Percentiles rank a stretch among this genome's conserved stretches.
Conservation (phyloP, 2,888 invertebrate genomes). For the Acanthosepion esculentum region DNA sequence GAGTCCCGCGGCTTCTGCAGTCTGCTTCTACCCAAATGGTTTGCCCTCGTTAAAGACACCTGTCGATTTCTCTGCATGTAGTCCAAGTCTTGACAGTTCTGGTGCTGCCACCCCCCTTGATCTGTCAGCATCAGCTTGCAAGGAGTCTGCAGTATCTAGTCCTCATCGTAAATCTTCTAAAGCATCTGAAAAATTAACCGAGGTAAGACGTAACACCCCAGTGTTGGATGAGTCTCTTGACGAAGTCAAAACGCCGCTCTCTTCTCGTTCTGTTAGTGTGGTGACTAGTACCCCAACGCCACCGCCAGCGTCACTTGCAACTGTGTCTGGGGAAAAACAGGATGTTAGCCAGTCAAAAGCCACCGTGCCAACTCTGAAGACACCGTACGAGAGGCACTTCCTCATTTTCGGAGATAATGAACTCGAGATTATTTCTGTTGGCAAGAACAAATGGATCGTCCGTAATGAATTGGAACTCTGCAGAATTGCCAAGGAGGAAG, state of each 20-base stretch:
- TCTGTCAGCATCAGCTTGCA: conserved; percentile 58
- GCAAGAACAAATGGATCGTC: conserved; percentile 69
- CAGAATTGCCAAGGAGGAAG: conserved; percentile 56
- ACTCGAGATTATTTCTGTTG: conserved; percentile 69
- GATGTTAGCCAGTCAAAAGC: conserved; percentile 15
- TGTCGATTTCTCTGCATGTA: conserved; percentile 48
- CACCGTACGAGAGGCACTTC: conserved; percentile 65
- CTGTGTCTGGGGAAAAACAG: conserved; percentile 35
- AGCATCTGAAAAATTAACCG: conserved; percentile 23
- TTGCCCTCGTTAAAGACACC: conserved; percentile 53
- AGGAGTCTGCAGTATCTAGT: conserved; percentile 55
- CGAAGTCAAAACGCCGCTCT: conserved; percentile 20
- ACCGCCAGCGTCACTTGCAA: neutral
- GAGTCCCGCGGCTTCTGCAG: conserved; percentile 47
- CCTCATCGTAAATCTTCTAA: conserved; percentile 48
- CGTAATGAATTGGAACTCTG: conserved; percentile 66
- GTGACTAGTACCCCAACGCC: neutral
- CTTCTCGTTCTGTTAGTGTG: neutral
- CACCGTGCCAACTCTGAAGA: conserved; percentile 51
- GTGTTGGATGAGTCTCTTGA: conserved; percentile 14
- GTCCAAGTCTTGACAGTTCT: conserved; percentile 52
- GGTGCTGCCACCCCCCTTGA: conserved; percentile 63
- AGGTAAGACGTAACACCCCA: conserved; percentile 38
- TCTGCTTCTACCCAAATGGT: conserved; percentile 55
- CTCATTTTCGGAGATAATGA: conserved; percentile 67